These are phyloP conservation scores for Zeugodacus cucurbitae DNA, from an alignment of 1,140 invertebrate genomes.

Conservation along the genomic window DNA sequence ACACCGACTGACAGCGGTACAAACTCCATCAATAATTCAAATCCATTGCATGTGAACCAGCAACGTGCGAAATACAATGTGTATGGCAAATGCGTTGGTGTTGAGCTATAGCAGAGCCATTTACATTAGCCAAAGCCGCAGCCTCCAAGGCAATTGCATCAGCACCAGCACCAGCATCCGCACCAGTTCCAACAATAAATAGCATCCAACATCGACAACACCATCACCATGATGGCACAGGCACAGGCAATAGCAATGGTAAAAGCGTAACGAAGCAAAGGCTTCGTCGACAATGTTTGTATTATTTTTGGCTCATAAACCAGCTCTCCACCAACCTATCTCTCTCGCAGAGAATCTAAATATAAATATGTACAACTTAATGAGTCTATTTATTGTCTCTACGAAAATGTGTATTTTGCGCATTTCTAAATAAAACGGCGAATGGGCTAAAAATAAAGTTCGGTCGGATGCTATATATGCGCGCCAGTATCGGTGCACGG, in stretches of 20 bases:
- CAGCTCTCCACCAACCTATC: constrained; percentile 34
- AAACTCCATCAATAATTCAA: constrained; percentile 21
- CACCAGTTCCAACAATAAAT: not conserved
- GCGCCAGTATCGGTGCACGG: not conserved
- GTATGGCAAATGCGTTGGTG: not conserved
- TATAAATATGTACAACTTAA: constrained; percentile 65
- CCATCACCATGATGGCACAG: not conserved
- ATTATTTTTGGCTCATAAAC: constrained; percentile 40
- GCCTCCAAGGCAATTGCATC: constrained; percentile 24
- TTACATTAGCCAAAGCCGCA: not conserved
- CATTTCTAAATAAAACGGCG: constrained; percentile 57
- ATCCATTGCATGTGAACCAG: not conserved
- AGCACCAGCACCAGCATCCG: not conserved
- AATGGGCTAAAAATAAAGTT: constrained; percentile 52
- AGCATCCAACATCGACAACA: not conserved
- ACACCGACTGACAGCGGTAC: not conserved
- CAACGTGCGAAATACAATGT: constrained; percentile 16
- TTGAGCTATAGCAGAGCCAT: not conserved
- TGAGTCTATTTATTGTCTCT: constrained; percentile 66
- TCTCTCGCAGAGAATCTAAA: constrained; percentile 52
- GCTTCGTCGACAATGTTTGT: not conserved
- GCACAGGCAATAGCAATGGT: not conserved
- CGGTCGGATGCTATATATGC: constrained; percentile 28
- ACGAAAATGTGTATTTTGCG: constrained; percentile 66
- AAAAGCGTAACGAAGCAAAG: constrained; percentile 13